Conservation (phyloP, 2,888 invertebrate species). For the Shargacucullia verbasci region DNA sequence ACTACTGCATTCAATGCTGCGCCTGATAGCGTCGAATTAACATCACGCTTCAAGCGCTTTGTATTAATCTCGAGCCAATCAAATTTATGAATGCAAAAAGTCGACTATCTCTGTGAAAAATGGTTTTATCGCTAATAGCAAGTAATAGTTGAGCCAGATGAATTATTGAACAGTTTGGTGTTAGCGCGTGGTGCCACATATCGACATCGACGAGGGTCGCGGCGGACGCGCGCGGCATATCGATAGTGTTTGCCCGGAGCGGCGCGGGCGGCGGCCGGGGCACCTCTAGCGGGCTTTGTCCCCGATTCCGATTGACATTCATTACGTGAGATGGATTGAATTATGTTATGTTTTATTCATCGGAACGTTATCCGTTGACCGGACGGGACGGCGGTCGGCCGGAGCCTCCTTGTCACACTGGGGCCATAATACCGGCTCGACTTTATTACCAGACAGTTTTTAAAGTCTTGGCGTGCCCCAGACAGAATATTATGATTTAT, state of each 20-base stretch:
- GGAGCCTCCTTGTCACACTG: background rate
- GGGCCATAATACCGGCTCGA: background rate
- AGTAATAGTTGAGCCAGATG: slow-evolving; percentile 24
- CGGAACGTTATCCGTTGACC: slow-evolving; percentile 2
- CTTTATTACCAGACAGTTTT: slow-evolving; percentile 1
- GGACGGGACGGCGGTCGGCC: background rate
- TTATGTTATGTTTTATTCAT: slow-evolving; percentile 47
- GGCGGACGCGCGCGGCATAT: slow-evolving; percentile 15
- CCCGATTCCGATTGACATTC: slow-evolving; percentile 43
- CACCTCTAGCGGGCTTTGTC: slow-evolving; percentile 17
- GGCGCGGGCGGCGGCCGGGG: background rate
- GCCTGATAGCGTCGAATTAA: slow-evolving; percentile 6
- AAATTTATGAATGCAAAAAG: background rate
- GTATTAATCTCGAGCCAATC: background rate
- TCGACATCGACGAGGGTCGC: slow-evolving; percentile 25
- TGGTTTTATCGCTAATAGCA: slow-evolving; percentile 17
- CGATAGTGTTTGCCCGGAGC: slow-evolving; percentile 6
- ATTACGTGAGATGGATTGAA: slow-evolving; percentile 44
- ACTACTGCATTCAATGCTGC: slow-evolving; percentile 11
- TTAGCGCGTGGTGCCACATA: slow-evolving; percentile 16
- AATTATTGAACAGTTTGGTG: slow-evolving; percentile 37
- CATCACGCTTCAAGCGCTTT: background rate
- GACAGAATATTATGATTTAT: slow-evolving; percentile 18
- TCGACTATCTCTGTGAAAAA: slow-evolving; percentile 7
- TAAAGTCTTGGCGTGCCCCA: background rate